Evolutionary conservation across 30 jellyfish, hydroid and myxozoan species (phyloP), one percentile per base, ranked within the genome.

Genomic region (Catostylus mosaicus): DNA sequence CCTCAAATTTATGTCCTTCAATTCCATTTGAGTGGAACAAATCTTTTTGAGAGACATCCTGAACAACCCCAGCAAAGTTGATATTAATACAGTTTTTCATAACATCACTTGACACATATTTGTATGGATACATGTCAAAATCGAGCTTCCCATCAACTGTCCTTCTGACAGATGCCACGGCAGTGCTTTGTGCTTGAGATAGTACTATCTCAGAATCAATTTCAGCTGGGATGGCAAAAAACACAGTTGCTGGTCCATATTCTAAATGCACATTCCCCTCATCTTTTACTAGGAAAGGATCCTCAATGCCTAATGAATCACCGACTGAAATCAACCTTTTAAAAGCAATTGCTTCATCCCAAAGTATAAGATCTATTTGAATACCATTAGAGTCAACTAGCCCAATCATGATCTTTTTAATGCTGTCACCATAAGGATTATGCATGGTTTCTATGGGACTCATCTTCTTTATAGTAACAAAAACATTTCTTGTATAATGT

Each of bases 301-400:
- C 92, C 60, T 82, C 86, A 38, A 82, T 70, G n/a, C 78, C 50
- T 0, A 82, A 43, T 52, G 38, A 19, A 62, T 82, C 92, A 16
- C 80, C 92, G 5, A 48, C 67, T 8, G 31, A 24, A 22, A 82
- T 47, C 65, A 82, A 37, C 9, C 75, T 68, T 16, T 10, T 31
- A 69, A 82, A 82, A 43, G 74, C 85, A 23, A 62, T 45, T 8
- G 69, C 75, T 33, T 82, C 92, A 82, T 82, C 92, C 92, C 92
- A 82, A 26, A 82, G 80, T 18, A 60, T 34, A 34, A 82, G 80
- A 11, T 64, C 12, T 3, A 71, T 64, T 27, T 37, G 57, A 34
- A 48, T 70, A 31, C 19, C 54, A 35, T 52, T 67, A 16, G 57
- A 30, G 46, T 82, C 92, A 32, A 26, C 37, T 0, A 82, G 37